These are phyloP conservation scores for Drosophila malerkotliana DNA, from an alignment of 1,140 invertebrate species.

Conservation along the genomic window DNA sequence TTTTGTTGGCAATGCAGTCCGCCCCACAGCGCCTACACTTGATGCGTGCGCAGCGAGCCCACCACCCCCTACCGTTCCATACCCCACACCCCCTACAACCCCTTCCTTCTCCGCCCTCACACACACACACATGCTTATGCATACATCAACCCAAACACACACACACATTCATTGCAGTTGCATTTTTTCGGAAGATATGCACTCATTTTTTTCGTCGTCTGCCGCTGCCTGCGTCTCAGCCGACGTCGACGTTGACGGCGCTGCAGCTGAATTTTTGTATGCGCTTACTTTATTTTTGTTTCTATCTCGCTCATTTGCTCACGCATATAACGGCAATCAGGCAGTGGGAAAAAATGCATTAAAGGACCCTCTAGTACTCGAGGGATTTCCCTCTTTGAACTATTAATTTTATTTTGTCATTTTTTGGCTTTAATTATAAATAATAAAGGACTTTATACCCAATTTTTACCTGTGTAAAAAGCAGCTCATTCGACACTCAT, in stretches of 20 bases:
- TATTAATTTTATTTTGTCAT: too few relatives aligned
- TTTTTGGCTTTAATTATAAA: too few relatives aligned
- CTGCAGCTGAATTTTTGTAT: conserved; percentile 54
- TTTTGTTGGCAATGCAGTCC: conserved; percentile 76
- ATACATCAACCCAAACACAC: conserved; percentile 40
- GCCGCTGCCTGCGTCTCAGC: conserved; percentile 34
- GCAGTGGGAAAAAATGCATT: conserved; percentile 26
- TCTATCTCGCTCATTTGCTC: conserved; percentile 77
- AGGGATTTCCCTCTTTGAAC: too few relatives aligned
- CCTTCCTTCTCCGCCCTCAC: conserved; percentile 17
- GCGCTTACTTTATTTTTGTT: conserved; percentile 60
- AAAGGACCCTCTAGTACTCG: conserved; percentile 5
- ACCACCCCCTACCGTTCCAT: conserved; percentile 21
- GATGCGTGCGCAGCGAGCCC: conserved; percentile 72
- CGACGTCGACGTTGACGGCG: conserved; percentile 24
- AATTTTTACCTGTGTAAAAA: conserved; percentile 1
- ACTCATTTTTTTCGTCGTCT: conserved; percentile 68
- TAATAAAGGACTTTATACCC: conserved; percentile 1
- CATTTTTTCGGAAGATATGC: conserved; percentile 82
- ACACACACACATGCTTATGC: conserved; percentile 21
- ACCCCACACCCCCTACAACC: neutral
- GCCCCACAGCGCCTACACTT: conserved; percentile 54
- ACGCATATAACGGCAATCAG: conserved; percentile 74
- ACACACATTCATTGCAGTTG: conserved; percentile 60
- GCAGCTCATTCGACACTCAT: conserved; percentile 57